Percentiles rank a stretch among this genome's conserved stretches.
Evolutionary conservation across 2,888 invertebrate genomes (phyloP).

Genomic region (Lacanobia wlatinum): DNA sequence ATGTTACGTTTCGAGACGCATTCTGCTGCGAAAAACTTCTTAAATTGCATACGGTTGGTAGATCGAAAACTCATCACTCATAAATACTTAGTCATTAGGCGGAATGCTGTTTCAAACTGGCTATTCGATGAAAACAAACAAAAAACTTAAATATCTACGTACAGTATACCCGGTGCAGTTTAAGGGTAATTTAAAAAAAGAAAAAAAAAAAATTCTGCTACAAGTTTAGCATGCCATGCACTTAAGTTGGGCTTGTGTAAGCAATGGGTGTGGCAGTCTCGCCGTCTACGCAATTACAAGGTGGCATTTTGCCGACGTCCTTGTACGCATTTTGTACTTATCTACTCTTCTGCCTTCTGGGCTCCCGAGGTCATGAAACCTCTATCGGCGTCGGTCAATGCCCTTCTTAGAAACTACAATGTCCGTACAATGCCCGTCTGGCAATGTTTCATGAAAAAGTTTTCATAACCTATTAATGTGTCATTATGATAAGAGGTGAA

Average conservation of each 20-base stretch:
- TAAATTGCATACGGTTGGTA: background rate
- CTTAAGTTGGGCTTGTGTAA: constrained; percentile 45
- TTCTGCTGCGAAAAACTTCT: background rate
- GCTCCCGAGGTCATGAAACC: constrained; percentile 48
- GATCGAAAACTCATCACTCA: too few relatives aligned
- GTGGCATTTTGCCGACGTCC: constrained; percentile 61
- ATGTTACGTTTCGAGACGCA: background rate
- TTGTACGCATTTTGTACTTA: constrained; percentile 62
- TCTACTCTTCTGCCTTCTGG: constrained; percentile 31
- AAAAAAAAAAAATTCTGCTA: too few relatives aligned
- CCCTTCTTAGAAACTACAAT: constrained; percentile 41
- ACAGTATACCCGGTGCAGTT: background rate
- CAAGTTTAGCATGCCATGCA: constrained; percentile 4
- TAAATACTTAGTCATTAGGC: too few relatives aligned
- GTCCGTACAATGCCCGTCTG: background rate
- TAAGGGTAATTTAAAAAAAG: too few relatives aligned
- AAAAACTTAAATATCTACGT: too few relatives aligned
- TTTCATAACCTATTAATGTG: constrained; percentile 3
- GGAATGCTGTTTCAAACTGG: too few relatives aligned
- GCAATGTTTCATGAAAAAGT: constrained; percentile 17
- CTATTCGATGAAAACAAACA: too few relatives aligned
- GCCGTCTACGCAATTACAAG: constrained; percentile 52
- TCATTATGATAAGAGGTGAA: constrained; percentile 3
- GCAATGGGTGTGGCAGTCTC: constrained; percentile 61
- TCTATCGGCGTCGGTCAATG: constrained; percentile 50